Conservation (phyloP, 2,113 vertebrate genomes). For the Campylomormyrus tamandua region DNA sequence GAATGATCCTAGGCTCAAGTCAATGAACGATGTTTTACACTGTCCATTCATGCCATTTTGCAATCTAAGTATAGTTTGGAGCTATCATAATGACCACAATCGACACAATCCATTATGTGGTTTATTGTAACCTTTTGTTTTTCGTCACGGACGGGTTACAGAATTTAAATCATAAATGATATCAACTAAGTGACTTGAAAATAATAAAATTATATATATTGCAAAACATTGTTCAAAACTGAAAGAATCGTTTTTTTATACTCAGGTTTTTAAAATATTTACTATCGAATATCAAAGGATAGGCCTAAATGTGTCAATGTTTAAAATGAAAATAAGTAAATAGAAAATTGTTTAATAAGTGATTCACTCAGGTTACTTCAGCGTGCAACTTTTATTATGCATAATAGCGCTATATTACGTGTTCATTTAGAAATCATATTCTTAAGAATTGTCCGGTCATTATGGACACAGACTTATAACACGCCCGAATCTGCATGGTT, state of each 20-base stretch:
- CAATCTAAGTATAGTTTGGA: background rate
- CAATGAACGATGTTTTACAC: background rate
- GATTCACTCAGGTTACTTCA: background rate
- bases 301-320: background rate
- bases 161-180: background rate
- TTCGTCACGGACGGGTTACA: background rate
- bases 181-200: background rate
- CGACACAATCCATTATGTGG: background rate
- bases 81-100: background rate
- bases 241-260: background rate
- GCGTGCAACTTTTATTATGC: background rate
- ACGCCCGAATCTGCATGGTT: background rate
- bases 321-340: background rate
- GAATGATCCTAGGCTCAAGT: background rate
- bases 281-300: background rate
- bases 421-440: background rate
- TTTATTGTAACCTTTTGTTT: background rate
- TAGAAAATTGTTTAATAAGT: background rate
- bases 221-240: background rate
- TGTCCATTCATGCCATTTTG: background rate
- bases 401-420: background rate
- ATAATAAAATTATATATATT: background rate
- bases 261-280: background rate
- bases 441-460: background rate
- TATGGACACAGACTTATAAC: background rate